phyloP scores from a whole-genome alignment of 2,888 invertebrate genomes.

The Tinea trinotella region DNA sequence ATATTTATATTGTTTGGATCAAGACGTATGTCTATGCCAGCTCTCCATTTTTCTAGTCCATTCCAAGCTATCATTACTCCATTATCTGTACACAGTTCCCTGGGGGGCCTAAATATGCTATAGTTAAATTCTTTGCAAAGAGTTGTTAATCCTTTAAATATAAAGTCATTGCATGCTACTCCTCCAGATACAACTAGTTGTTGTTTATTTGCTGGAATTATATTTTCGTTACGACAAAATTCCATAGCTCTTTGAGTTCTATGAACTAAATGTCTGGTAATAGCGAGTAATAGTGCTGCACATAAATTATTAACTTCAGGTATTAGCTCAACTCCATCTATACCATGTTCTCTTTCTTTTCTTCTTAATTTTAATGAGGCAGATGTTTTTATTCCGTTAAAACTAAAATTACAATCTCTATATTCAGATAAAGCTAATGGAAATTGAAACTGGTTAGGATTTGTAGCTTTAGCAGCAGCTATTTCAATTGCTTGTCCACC shows the following conservation, averaged over 20 bases:
- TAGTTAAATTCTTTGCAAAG: constrained; percentile 79
- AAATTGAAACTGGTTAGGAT: constrained; percentile 79
- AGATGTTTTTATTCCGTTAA: constrained; percentile 85
- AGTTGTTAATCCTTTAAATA: constrained; percentile 78
- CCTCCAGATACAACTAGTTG: constrained; percentile 93
- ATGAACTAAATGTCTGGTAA: constrained; percentile 85
- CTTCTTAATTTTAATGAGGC: constrained; percentile 62
- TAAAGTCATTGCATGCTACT: constrained; percentile 93
- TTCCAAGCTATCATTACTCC: constrained; percentile 99
- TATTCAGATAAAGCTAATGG: constrained; percentile 75
- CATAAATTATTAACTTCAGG: constrained; percentile 87
- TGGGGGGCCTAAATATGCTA: constrained; percentile 81
- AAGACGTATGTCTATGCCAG: constrained; percentile 59
- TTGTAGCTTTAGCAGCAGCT: constrained; percentile 79
- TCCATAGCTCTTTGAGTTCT: constrained; percentile 89
- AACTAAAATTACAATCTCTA: constrained; percentile 92
- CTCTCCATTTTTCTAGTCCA: constrained; percentile 85
- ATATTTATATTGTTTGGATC: constrained; percentile 77
- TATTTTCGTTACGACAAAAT: constrained; percentile 75
- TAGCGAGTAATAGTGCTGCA: constrained; percentile 83
- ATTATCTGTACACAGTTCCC: constrained; percentile 95
- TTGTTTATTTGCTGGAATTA: constrained; percentile 75
- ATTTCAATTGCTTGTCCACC: constrained; percentile 92
- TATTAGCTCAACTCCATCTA: constrained; percentile 79
- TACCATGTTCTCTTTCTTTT: constrained; percentile 72